Percentiles rank a stretch among this genome's conserved stretches.
phyloP scores from a whole-genome alignment of 2,113 vertebrate species.

The Carassius gibelio region DNA sequence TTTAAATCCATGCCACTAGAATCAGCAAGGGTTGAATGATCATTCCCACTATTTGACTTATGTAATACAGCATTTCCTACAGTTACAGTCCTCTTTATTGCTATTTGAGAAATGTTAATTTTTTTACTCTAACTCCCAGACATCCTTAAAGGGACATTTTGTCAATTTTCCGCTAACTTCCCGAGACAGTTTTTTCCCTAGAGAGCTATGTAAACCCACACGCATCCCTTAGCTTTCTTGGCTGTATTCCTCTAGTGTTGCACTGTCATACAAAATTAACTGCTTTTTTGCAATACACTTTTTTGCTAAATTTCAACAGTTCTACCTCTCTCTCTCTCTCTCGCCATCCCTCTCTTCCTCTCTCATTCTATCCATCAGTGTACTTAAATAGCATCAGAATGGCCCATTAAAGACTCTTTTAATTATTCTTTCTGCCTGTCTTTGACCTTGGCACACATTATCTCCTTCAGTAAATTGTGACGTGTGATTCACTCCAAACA shows the following conservation, averaged over 20 bases:
- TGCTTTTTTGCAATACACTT: too few relatives aligned
- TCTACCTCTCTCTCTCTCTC: not conserved
- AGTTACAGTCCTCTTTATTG: not conserved
- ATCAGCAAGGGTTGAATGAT: not conserved
- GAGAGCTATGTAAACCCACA: too few relatives aligned
- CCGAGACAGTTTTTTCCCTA: not conserved
- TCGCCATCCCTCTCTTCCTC: not conserved
- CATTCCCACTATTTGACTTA: not conserved
- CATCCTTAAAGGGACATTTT: not conserved
- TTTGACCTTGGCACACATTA: slow-evolving; percentile 73
- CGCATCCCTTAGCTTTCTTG: too few relatives aligned
- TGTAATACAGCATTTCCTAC: not conserved
- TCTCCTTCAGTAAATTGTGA: slow-evolving; percentile 74
- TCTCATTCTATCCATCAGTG: slow-evolving; percentile 33
- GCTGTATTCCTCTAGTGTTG: too few relatives aligned
- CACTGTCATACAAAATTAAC: not conserved
- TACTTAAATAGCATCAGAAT: slow-evolving; percentile 73
- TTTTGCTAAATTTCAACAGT: not conserved
- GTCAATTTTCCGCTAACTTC: not conserved
- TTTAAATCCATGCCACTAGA: not conserved
- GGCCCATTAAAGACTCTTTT: slow-evolving; percentile 75
- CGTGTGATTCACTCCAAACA: slow-evolving; percentile 61
- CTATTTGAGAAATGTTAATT: not conserved
- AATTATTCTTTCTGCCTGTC: slow-evolving; percentile 71
- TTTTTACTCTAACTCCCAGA: not conserved